Evolutionary conservation across 2,113 vertebrate genomes (phyloP).

Genomic region (Rutilus rutilus): DNA sequence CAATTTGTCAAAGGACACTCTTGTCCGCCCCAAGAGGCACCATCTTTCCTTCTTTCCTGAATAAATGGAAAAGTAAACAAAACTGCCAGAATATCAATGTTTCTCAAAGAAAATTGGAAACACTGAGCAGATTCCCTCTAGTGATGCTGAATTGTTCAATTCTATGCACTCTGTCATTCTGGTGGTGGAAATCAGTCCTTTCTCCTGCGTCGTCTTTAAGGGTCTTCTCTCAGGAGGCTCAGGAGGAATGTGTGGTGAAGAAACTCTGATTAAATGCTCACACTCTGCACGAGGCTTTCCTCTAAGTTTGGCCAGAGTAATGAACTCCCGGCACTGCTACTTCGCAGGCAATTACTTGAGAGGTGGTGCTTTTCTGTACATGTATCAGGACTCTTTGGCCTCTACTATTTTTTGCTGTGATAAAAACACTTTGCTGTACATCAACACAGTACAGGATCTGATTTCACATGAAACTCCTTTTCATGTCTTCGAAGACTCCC

Average conservation of each 20-base stretch:
- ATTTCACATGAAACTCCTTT: too few relatives aligned
- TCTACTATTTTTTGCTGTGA: too few relatives aligned
- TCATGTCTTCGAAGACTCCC: too few relatives aligned
- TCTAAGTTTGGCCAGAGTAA: constrained; percentile 4
- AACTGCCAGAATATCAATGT: constrained; percentile 28
- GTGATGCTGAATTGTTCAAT: not conserved
- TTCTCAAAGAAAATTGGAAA: constrained; percentile 9
- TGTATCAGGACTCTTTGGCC: too few relatives aligned
- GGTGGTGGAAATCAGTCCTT: constrained; percentile 21
- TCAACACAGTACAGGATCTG: too few relatives aligned
- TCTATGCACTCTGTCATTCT: constrained; percentile 6
- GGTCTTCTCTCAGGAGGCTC: not conserved
- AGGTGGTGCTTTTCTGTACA: too few relatives aligned
- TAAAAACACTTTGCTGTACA: too few relatives aligned
- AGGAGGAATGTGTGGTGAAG: not conserved
- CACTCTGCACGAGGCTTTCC: constrained; percentile 23
- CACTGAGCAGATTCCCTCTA: not conserved
- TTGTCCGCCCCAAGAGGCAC: constrained; percentile 5
- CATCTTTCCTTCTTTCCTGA: not conserved
- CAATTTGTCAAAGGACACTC: constrained; percentile 22
- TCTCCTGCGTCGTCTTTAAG: constrained; percentile 3
- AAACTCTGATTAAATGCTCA: constrained; percentile 11
- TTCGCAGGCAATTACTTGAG: too few relatives aligned
- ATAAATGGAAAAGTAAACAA: not conserved
- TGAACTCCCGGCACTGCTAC: too few relatives aligned